A percentile compares a stretch with the other conserved stretches of the same genome.
phyloP scores from a whole-genome alignment of 2,113 vertebrate species.

The Fukomys damarensis region DNA sequence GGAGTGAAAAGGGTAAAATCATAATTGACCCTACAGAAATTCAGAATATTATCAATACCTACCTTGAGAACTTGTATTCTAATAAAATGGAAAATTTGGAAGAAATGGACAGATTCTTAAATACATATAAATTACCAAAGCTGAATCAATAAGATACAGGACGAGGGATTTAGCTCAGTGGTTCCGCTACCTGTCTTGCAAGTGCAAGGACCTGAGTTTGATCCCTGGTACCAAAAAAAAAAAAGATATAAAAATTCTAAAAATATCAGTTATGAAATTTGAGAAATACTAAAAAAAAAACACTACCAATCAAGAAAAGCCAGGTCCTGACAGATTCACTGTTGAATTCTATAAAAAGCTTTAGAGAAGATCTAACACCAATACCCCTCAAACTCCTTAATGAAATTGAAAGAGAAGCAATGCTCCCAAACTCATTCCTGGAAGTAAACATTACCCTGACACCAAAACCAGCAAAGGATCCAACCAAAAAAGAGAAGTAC shows the following conservation, averaged over 20 bases:
- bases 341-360: neutral
- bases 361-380: neutral
- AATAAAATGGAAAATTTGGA: neutral
- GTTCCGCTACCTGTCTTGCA: no score
- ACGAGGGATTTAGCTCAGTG: no score
- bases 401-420: neutral
- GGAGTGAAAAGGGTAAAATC: neutral
- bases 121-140: neutral
- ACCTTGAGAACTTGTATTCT: neutral
- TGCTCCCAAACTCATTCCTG: neutral
- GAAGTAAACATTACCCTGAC: neutral
- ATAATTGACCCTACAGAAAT: neutral
- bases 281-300: neutral
- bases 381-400: neutral
- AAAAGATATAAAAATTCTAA: no score
- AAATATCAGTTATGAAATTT: no score
- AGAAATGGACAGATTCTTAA: neutral
- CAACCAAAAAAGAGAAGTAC: neutral
- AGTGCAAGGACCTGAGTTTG: no score
- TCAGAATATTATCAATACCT: neutral
- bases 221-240: no score
- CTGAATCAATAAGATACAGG: neutral
- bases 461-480: neutral
- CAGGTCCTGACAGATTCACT: neutral
- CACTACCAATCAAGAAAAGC: neutral